phyloP scores from a whole-genome alignment of 2,888 invertebrate genomes.

The Drosophila neutralis region DNA sequence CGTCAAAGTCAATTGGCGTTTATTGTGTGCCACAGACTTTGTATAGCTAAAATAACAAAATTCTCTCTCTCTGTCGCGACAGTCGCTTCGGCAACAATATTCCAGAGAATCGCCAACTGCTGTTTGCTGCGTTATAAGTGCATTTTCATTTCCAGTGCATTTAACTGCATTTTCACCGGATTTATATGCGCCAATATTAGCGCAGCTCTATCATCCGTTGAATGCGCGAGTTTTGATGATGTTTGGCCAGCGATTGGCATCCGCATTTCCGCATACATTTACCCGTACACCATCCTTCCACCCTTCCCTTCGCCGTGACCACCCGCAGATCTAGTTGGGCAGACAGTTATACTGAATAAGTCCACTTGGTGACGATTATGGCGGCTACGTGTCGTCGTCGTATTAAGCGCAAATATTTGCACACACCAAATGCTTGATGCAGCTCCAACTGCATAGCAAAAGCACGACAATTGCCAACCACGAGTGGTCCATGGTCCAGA shows the following conservation, averaged over 20 bases:
- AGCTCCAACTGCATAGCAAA: conserved; percentile 53
- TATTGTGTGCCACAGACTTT: conserved; percentile 80
- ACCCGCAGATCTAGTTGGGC: not conserved
- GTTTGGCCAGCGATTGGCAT: conserved; percentile 70
- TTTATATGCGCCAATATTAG: conserved; percentile 79
- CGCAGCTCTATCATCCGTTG: conserved; percentile 39
- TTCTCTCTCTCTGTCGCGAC: conserved; percentile 28
- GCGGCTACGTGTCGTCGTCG: conserved; percentile 63
- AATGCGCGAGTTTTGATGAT: conserved; percentile 70
- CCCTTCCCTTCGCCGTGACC: fast-evolving
- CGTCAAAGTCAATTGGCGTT: conserved; percentile 62
- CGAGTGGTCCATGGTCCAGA: not conserved
- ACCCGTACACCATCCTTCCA: not conserved
- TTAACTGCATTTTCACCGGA: conserved; percentile 51
- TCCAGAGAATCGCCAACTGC: conserved; percentile 31
- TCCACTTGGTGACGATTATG: conserved; percentile 60
- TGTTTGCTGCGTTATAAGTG: conserved; percentile 54
- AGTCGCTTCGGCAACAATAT: conserved; percentile 46
- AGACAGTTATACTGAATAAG: conserved; percentile 3
- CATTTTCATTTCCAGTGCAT: conserved; percentile 67
- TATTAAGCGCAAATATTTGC: conserved; percentile 73
- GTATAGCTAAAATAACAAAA: conserved; percentile 78
- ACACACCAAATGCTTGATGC: conserved; percentile 78
- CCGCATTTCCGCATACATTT: conserved; percentile 12
- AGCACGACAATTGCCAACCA: conserved; percentile 42